phyloP scores from a whole-genome alignment of 2,113 vertebrate species.

The Amblyopsis rosae region DNA sequence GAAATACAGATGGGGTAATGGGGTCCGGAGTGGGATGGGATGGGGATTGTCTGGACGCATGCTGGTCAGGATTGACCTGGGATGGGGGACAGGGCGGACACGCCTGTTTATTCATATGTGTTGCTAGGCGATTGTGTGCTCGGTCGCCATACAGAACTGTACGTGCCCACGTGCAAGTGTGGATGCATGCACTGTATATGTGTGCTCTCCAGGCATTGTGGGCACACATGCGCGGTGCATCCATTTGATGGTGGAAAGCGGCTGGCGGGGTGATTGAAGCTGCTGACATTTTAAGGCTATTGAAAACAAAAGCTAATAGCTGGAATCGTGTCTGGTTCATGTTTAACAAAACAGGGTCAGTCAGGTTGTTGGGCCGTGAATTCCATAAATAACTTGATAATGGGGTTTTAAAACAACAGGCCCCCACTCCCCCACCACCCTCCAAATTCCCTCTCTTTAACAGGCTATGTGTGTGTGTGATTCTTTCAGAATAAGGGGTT shows the following conservation, averaged over 20 bases:
- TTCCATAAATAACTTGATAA: conserved; percentile 99
- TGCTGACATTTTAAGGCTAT: conserved; percentile 93
- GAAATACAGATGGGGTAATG: conserved; percentile 55
- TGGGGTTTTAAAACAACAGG: conserved; percentile 99
- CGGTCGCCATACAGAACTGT: neutral
- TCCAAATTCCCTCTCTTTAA: conserved; percentile 40
- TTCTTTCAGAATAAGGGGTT: conserved; percentile 83
- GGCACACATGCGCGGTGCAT: conserved; percentile 43
- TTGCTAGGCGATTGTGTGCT: conserved; percentile 1
- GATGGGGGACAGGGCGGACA: neutral
- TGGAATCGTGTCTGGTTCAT: conserved; percentile 96
- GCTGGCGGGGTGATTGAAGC: conserved; percentile 90
- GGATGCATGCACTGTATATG: neutral
- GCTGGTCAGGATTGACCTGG: conserved; percentile 18
- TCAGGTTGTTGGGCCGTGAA: conserved; percentile 89
- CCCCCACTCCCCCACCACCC: conserved; percentile 78
- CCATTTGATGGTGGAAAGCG: conserved; percentile 58
- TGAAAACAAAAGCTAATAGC: conserved; percentile 94
- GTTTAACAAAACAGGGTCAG: conserved; percentile 99
- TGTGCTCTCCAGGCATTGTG: conserved; percentile 8
- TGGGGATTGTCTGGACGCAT: conserved; percentile 19
- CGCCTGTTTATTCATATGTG: conserved; percentile 24
- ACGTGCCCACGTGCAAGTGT: conserved; percentile 3
- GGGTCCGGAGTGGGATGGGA: conserved; percentile 32
- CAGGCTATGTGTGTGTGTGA: conserved; percentile 37